Conservation (phyloP, 1,140 invertebrate genomes). For the Heliconius eleuchia region DNA sequence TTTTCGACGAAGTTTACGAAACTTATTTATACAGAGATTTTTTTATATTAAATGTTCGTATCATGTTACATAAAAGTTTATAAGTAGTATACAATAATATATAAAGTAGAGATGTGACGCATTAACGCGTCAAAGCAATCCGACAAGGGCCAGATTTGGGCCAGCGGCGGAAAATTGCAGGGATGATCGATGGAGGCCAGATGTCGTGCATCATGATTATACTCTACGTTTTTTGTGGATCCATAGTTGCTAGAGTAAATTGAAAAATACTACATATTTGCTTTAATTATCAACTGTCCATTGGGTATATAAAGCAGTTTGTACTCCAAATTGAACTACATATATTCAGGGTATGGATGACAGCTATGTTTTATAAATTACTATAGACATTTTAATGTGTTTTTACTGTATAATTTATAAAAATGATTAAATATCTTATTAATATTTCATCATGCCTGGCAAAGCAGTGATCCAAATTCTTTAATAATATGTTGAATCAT, state of each 20-base stretch:
- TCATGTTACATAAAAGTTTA: neutral
- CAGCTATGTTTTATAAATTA: too few species aligned
- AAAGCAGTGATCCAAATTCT: neutral
- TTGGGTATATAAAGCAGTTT: neutral
- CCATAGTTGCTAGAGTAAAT: constrained; percentile 37
- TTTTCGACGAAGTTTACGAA: too few species aligned
- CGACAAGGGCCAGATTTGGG: constrained; percentile 60
- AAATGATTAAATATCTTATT: too few species aligned
- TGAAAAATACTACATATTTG: constrained; percentile 46
- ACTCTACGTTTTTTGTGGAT: constrained; percentile 43
- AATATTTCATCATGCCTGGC: too few species aligned
- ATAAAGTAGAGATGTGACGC: constrained; percentile 44
- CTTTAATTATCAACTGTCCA: constrained; percentile 19
- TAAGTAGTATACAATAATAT: constrained; percentile 5
- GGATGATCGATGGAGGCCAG: constrained; percentile 67
- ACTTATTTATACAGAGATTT: too few species aligned
- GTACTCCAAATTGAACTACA: neutral
- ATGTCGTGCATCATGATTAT: constrained; percentile 65
- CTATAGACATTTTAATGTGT: too few species aligned
- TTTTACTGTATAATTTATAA: too few species aligned
- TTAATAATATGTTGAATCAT: neutral
- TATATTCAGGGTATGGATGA: too few species aligned
- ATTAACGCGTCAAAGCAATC: constrained; percentile 60
- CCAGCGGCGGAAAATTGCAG: constrained; percentile 63
- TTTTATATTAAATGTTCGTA: neutral